Evolutionary conservation across 2,113 vertebrate species (phyloP), one percentile per base, ranked within the genome.

Genomic region (Loxodonta africana): DNA sequence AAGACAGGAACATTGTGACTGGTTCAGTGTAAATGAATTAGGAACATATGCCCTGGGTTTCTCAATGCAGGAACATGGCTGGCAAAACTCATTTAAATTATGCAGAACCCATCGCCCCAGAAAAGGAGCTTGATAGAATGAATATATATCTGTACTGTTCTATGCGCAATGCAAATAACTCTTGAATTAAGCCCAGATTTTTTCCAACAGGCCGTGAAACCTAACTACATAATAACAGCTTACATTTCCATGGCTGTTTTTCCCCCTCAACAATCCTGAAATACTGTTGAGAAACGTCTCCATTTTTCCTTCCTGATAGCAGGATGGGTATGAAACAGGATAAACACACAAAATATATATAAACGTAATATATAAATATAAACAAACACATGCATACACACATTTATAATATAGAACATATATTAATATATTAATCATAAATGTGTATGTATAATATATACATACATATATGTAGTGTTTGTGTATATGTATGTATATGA

Each of bases 81-180:
- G 84, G 65, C 37, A 97, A 90, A 94, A 94, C 88, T 89, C 80
- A 77, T 60, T 96, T 91, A 92, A 92, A 62, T 41, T 90, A 41
- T 90, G 8, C 20, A 60, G 33, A 57, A 51, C 18, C 51, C 73
- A 71, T 6, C 84, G 83, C 28, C 62, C 28, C 88, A 88, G 91
- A 90, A 82, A 97, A 93, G 60, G 23, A 95, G 33, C 25, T 69
- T 78, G 51, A 62, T 26, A 94, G 85, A 41, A 57, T 88, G 91
- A 90, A 94, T 90, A 92, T 41, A 33, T 91, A 90, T 76, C 85
- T 46, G 48, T 88, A 41, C 23, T 96, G 60, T 81, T 73, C 88
- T 88, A 87, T 67, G 28, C 95, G 90, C 65, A 82, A 92, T 88
- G 81, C 86, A 95, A 96, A 88, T 92, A 89, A 93, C 46, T 93